These are phyloP conservation scores for Lethenteron reissneri DNA, from an alignment of 2,113 vertebrate species.

Conservation along the genomic window DNA sequence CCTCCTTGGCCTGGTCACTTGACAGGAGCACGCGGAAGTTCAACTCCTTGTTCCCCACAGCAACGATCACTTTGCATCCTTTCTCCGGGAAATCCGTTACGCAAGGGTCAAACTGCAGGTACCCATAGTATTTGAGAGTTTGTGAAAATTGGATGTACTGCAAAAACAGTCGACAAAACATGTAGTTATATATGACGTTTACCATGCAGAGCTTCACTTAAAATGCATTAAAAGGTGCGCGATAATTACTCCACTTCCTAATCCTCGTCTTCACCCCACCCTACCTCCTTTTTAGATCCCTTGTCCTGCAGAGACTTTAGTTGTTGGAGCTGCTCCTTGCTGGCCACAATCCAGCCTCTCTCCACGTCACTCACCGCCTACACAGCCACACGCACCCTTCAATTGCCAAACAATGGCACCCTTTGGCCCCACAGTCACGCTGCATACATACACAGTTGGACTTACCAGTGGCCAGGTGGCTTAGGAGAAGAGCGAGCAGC, in stretches of 20 bases:
- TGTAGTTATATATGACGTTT: background rate
- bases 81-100: constrained; percentile 90
- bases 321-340: constrained; percentile 85
- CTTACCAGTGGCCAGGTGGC: too few relatives aligned
- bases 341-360: constrained; percentile 78
- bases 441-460: too few relatives aligned
- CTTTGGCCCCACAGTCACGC: too few relatives aligned
- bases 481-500: too few relatives aligned
- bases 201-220: background rate
- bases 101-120: constrained; percentile 87
- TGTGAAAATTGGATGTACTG: constrained; percentile 82
- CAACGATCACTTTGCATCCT: constrained; percentile 78
- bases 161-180: constrained; percentile 8
- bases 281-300: constrained; percentile 90
- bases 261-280: too few relatives aligned
- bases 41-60: constrained; percentile 85
- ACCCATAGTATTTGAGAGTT: constrained; percentile 84
- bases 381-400: background rate
- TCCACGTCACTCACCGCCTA: constrained; percentile 88
- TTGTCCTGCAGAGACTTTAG: constrained; percentile 94
- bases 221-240: too few relatives aligned
- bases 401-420: too few relatives aligned
- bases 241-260: too few relatives aligned
- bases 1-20: constrained; percentile 77
- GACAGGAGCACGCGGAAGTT: constrained; percentile 91